Evolutionary conservation across 2,113 vertebrate species (phyloP).

Genomic region (Glaucidium brasilianum): DNA sequence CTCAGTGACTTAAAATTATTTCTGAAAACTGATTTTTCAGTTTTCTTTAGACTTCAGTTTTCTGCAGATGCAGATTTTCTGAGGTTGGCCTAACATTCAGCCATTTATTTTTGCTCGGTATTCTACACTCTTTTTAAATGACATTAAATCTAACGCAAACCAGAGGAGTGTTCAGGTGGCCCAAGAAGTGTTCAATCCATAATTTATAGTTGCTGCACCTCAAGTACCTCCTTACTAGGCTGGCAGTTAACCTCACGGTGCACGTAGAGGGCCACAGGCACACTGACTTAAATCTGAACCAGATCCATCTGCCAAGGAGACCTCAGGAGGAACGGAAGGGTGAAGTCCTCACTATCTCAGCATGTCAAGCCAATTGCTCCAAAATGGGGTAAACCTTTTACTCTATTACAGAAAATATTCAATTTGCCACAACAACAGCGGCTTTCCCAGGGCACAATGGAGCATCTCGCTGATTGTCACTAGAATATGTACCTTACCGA

Average conservation of each 20-base stretch:
- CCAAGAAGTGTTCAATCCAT: background rate
- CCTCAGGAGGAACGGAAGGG: background rate
- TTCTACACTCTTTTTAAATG: background rate
- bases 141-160: background rate
- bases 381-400: background rate
- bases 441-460: background rate
- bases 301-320: background rate
- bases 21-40: background rate
- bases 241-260: background rate
- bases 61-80: background rate
- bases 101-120: background rate
- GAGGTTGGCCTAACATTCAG: background rate
- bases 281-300: background rate
- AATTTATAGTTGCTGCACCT: background rate
- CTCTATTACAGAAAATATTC: background rate
- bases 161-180: background rate
- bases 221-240: background rate
- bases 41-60: background rate
- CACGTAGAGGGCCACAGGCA: accelerated
- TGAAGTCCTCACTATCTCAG: background rate
- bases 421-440: background rate
- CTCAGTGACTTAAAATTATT: background rate
- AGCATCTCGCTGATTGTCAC: background rate
- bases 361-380: background rate
- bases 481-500: background rate